Evolutionary conservation across 2,113 vertebrate species (phyloP).

Genomic region (Sebastes schlegelii): DNA sequence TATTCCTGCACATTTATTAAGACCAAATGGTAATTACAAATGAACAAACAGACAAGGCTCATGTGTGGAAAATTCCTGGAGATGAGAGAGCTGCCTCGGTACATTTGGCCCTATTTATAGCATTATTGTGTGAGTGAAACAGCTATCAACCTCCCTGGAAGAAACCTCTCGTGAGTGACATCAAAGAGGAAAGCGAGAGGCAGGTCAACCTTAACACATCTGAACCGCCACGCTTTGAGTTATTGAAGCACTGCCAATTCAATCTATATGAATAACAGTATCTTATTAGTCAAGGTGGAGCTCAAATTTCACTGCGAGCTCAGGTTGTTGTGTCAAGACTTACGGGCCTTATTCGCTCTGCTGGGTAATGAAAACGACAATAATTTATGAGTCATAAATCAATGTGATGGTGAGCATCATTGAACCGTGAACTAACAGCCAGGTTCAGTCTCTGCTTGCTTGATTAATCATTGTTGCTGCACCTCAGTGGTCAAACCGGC

Average conservation of each 20-base stretch:
- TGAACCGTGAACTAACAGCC: conserved; percentile 65
- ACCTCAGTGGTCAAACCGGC: conserved; percentile 45
- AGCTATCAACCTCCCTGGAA: conserved; percentile 55
- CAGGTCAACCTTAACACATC: conserved; percentile 54
- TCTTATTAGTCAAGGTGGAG: conserved; percentile 47
- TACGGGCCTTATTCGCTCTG: conserved; percentile 38
- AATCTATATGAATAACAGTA: conserved; percentile 53
- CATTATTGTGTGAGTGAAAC: conserved; percentile 38
- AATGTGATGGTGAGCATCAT: conserved; percentile 49
- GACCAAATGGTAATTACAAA: conserved; percentile 33
- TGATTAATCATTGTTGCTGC: conserved; percentile 70
- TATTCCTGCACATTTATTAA: conserved; percentile 17
- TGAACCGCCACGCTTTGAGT: conserved; percentile 13
- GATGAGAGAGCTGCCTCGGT: conserved; percentile 36
- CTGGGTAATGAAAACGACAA: conserved; percentile 70
- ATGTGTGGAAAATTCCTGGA: conserved; percentile 60
- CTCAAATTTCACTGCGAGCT: conserved; percentile 37
- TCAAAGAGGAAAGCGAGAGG: conserved; percentile 38
- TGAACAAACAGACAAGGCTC: conserved; percentile 12
- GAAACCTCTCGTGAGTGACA: conserved; percentile 58
- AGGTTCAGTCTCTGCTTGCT: conserved; percentile 55
- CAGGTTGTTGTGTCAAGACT: conserved; percentile 55
- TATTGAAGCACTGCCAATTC: conserved; percentile 54
- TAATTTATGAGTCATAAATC: conserved; percentile 73
- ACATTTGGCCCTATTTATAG: conserved; percentile 66